Percentiles rank a stretch among this genome's conserved stretches.
These are phyloP conservation scores for Ptychobarbus kaznakovi DNA, from an alignment of 2,797 vertebrate genomes.

Conservation along the genomic window DNA sequence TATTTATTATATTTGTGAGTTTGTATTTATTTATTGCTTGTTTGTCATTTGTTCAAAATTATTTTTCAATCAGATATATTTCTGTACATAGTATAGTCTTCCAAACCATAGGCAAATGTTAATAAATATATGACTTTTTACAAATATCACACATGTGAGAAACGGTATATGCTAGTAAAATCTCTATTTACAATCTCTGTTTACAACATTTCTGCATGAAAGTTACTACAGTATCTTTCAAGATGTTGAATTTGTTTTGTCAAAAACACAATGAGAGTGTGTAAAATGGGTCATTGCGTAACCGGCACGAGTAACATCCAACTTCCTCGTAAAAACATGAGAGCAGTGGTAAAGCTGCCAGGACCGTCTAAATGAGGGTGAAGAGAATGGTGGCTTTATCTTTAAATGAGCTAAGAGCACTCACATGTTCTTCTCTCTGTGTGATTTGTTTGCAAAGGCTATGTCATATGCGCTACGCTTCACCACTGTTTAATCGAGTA, in stretches of 20 bases:
- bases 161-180: not conserved
- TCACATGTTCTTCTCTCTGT: not conserved
- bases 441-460: not conserved
- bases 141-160: not conserved
- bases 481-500: not conserved
- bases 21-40: not conserved
- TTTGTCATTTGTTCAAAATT: not conserved
- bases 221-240: not conserved
- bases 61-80: not conserved
- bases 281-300: slow-evolving; percentile 26
- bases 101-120: not conserved
- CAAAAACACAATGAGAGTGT: slow-evolving; percentile 23
- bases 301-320: not conserved
- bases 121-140: not conserved
- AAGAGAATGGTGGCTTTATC: slow-evolving; percentile 1
- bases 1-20: not conserved
- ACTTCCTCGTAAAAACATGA: not conserved
- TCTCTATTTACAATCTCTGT: not conserved
- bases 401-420: not conserved
- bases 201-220: not conserved
- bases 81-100: not conserved
- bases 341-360: slow-evolving; percentile 30
- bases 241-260: not conserved
- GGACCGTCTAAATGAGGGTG: not conserved
- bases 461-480: not conserved